Evolutionary conservation across 2,888 invertebrate genomes (phyloP), one percentile per base, ranked within the genome.

Genomic region (Philereme vetulata): DNA sequence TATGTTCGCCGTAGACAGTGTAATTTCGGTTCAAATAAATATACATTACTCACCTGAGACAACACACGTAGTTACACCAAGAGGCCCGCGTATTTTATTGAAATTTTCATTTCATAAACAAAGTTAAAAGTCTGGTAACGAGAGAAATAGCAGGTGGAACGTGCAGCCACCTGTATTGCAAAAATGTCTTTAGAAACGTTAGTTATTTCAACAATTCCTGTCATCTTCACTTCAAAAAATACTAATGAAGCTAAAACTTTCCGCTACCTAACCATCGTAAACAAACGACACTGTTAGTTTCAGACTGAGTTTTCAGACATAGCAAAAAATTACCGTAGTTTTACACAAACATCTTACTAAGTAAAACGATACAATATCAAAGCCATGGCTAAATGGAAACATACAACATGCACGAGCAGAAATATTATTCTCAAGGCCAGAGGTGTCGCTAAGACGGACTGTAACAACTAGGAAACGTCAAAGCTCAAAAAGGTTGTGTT

Each of bases 391-490:
- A 61, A 60, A 68, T 59, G 64, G 76, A 60, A 70, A 54, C 67
- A 49, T 53, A 38, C 43, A 60, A 47, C 42, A 46, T 48, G 56
- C 48, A 51, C 35, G 11, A 51, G 36, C 63, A 67, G 62, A 66
- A 64, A 62, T 56, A 50, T 62, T 50, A 47, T 44, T 45, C 58
- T 45, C 66, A 70, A 66, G 65, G 67, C 55, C 57, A 62, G 40
- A 51, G 44, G 52, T 53, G 42, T 49, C 50, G 55, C 45, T 51
- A 42, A 58, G 44, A 58, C 34, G 47, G 77, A 75, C 48, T 80
- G 80, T 77, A 80, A 78, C 80, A 81, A 84, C 77, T 80, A 84
- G 85, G 84, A 88, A 86, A 84, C 76, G 81, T 85, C 84, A 78
- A 74, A 77, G 75, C 77, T 76, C 78, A 76, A 81, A 86, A 85